Conservation (phyloP, 2,888 invertebrate species). For the Netelia inedita region DNA sequence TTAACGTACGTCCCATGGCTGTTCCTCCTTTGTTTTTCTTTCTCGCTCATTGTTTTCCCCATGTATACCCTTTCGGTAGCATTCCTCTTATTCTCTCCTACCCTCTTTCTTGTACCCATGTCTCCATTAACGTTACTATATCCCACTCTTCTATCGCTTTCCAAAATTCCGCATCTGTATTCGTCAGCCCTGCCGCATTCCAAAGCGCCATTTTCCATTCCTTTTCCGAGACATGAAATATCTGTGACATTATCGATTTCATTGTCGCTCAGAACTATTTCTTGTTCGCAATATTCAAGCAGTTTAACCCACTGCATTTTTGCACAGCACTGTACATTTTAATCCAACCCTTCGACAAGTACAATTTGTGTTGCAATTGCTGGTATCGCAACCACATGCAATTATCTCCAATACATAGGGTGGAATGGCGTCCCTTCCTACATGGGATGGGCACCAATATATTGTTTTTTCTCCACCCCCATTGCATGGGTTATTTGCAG, state of each 20-base stretch:
- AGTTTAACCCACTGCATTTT: no score
- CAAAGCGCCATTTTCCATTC: neutral
- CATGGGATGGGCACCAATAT: constrained; percentile 8
- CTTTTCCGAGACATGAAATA: no score
- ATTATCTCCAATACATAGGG: constrained; percentile 10
- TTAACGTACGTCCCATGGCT: neutral
- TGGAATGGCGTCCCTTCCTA: constrained; percentile 22
- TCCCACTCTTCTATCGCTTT: neutral
- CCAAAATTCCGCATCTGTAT: neutral
- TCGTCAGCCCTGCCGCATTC: neutral
- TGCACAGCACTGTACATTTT: no score
- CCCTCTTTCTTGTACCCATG: neutral
- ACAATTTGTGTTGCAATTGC: neutral
- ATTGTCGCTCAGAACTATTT: no score
- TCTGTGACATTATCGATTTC: no score
- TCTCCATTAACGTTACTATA: neutral
- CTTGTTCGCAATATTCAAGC: no score
- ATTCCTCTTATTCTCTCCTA: neutral
- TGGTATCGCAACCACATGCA: constrained; percentile 18
- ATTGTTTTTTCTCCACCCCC: constrained; percentile 9
- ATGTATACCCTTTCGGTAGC: neutral
- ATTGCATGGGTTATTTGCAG: neutral
- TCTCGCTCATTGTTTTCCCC: neutral
- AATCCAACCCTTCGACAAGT: no score
- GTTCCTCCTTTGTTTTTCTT: neutral